Evolutionary conservation across 2,113 vertebrate genomes (phyloP).

Genomic region (Cheilinus undulatus): DNA sequence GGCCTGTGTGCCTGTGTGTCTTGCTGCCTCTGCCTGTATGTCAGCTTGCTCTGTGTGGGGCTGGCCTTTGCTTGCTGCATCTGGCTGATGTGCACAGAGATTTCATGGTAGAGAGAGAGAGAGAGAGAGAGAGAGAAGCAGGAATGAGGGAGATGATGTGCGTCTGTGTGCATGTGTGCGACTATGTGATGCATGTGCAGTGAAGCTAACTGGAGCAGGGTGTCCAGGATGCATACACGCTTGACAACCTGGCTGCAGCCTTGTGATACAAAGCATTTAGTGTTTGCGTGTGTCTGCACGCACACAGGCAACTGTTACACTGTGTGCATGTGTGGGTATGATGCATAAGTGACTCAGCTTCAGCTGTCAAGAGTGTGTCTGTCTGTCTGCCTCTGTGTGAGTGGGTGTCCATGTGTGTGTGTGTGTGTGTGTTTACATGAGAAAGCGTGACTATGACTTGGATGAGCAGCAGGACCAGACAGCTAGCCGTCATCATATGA

Average conservation of each 20-base stretch:
- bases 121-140: not conserved
- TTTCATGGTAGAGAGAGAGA: conserved; percentile 56
- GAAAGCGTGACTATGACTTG: conserved; percentile 51
- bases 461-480: conserved; percentile 59
- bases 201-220: conserved; percentile 77
- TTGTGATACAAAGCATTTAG: conserved; percentile 45
- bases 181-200: conserved; percentile 56
- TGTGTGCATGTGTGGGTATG: conserved; percentile 41
- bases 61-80: conserved; percentile 62
- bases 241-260: conserved; percentile 60
- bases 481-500: conserved; percentile 46
- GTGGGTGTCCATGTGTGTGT: conserved; percentile 11
- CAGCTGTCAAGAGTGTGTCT: conserved; percentile 54
- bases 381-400: not conserved
- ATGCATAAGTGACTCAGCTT: conserved; percentile 74
- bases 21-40: conserved; percentile 67
- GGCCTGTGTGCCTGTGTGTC: conserved; percentile 55
- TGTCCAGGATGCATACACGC: conserved; percentile 64
- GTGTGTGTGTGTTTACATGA: conserved; percentile 15
- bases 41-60: conserved; percentile 55
- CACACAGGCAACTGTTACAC: conserved; percentile 32
- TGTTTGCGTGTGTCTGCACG: conserved; percentile 12
- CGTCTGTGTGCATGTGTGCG: conserved; percentile 17
- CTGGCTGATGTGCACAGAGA: conserved; percentile 61
- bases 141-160: conserved; percentile 22